Percentiles rank a stretch among this genome's conserved stretches.
These are phyloP conservation scores for Erithacus rubecula DNA, from an alignment of 2,797 vertebrate species.

Conservation along the genomic window DNA sequence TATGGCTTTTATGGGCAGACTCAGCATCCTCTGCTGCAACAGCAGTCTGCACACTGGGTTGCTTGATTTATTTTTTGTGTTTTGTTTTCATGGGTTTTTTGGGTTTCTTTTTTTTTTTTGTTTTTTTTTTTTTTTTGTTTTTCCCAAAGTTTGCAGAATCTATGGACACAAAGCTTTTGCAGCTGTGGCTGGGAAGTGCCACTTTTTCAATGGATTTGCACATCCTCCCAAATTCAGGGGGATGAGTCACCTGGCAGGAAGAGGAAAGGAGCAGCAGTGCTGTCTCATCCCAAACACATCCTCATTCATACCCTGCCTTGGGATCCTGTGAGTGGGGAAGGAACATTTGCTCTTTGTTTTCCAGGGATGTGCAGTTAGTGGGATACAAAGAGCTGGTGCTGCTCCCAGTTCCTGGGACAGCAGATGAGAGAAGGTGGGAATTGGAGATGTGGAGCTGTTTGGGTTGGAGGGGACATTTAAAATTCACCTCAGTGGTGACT, in stretches of 20 bases:
- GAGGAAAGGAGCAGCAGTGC: background rate
- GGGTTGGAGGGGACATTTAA: background rate
- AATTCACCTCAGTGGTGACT: background rate
- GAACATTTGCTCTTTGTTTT: background rate
- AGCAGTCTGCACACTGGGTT: background rate
- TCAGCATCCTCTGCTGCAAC: background rate
- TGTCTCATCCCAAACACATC: background rate
- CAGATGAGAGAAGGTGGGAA: background rate
- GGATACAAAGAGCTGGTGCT: background rate
- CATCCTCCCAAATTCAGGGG: background rate
- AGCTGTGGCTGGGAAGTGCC: background rate
- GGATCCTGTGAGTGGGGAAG: background rate
- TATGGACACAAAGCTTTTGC: background rate
- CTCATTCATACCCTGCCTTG: background rate
- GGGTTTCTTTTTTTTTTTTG: no score
- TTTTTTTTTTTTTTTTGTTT: no score
- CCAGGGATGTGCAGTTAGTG: background rate
- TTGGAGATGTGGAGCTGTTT: background rate
- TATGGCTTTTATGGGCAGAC: background rate
- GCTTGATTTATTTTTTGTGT: background rate
- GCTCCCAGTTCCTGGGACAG: background rate
- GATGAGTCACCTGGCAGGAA: constrained; percentile 17
- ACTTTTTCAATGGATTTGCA: background rate
- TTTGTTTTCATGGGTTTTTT: no score
- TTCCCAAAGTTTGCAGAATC: background rate